These are phyloP conservation scores for Sthenelais limicola DNA, from an alignment of 2,888 invertebrate species.

Conservation along the genomic window DNA sequence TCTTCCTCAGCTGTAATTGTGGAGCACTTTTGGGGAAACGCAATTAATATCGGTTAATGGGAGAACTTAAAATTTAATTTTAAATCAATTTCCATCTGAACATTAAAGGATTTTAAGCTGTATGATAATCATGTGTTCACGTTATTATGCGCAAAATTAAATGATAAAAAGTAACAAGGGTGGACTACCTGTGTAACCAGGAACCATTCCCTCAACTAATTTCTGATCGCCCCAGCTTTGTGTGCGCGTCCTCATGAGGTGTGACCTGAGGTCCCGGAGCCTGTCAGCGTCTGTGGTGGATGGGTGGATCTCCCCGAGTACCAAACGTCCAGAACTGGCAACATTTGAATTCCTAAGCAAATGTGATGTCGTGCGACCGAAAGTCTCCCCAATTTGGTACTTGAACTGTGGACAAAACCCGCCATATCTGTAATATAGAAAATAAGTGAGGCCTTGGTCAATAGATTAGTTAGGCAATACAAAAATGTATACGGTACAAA, in stretches of 20 bases:
- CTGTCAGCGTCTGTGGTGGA: constrained; percentile 1
- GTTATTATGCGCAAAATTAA: neutral
- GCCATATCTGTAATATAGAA: constrained; percentile 60
- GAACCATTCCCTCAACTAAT: constrained; percentile 61
- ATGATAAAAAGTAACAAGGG: neutral
- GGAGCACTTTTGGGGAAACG: too few species aligned
- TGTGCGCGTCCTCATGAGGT: constrained; percentile 55
- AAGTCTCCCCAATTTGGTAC: constrained; percentile 66
- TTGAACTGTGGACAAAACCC: constrained; percentile 68
- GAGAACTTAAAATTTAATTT: too few species aligned
- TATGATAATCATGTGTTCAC: too few species aligned
- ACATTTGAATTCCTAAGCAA: constrained; percentile 57
- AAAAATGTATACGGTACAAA: constrained; percentile 6
- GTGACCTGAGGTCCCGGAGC: constrained; percentile 22
- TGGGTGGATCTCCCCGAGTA: constrained; percentile 57
- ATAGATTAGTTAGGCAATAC: neutral
- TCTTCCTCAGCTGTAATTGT: too few species aligned
- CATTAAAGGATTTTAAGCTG: too few species aligned
- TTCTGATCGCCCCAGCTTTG: constrained; percentile 65
- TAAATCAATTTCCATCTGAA: too few species aligned
- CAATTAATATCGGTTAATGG: too few species aligned
- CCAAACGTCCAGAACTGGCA: constrained; percentile 60
- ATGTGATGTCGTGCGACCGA: constrained; percentile 61
- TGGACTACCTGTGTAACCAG: constrained; percentile 63
- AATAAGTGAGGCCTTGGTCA: neutral